These are phyloP conservation scores for Columba janthina DNA, from an alignment of 2,113 vertebrate species.

Conservation along the genomic window DNA sequence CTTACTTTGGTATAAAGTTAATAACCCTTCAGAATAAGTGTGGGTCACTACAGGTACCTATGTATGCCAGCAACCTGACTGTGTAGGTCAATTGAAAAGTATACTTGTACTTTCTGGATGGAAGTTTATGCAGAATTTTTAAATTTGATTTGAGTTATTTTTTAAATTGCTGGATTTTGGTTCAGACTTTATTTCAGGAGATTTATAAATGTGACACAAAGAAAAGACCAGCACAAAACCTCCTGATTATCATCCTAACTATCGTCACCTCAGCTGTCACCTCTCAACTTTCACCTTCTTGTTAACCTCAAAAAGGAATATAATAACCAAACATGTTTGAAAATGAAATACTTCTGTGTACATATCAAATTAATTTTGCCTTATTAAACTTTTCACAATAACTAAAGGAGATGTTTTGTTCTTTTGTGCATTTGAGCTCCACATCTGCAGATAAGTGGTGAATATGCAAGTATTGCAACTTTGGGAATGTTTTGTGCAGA, in stretches of 20 bases:
- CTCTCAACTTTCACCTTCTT: not conserved
- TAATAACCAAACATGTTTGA: not conserved
- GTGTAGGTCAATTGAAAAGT: not conserved
- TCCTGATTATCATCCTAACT: not conserved
- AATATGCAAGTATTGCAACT: not conserved
- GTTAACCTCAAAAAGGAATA: not conserved
- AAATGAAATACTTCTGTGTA: not conserved
- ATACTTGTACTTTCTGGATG: not conserved
- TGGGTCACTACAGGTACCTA: not conserved
- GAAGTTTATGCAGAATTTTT: not conserved
- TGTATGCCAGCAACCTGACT: not conserved
- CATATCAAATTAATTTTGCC: not conserved
- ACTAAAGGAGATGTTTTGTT: not conserved
- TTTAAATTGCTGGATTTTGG: not conserved
- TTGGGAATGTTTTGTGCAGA: not conserved
- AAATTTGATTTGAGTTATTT: not conserved
- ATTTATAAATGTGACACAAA: not conserved
- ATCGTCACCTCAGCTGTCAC: not conserved
- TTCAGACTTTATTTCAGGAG: not conserved
- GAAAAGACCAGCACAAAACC: not conserved
- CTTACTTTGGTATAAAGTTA: not conserved
- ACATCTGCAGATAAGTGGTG: not conserved
- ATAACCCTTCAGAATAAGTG: not conserved
- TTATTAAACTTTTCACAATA: not conserved
- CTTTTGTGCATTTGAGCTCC: not conserved